Percentiles rank a stretch among this genome's conserved stretches.
Evolutionary conservation across 1,140 invertebrate genomes (phyloP).

Genomic region (Habropoda laboriosa): DNA sequence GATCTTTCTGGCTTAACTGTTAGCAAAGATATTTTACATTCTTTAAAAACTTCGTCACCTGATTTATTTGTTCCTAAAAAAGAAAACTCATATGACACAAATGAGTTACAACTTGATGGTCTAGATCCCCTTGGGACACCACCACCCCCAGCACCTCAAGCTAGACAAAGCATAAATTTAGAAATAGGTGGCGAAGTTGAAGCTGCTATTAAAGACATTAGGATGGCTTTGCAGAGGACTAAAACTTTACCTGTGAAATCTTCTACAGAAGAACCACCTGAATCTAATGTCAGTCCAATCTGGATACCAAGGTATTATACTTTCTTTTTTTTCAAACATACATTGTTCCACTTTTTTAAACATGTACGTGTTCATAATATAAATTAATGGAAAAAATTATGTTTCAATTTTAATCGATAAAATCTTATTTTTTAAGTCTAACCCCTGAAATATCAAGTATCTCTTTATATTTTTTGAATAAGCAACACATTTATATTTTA

Average conservation of each 20-base stretch:
- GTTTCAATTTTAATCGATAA: not conserved
- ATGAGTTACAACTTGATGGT: constrained; percentile 84
- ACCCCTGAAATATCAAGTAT: no score
- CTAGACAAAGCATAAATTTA: constrained; percentile 78
- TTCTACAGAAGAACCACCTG: constrained; percentile 75
- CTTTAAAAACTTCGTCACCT: constrained; percentile 77
- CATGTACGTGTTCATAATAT: no score
- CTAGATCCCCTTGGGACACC: constrained; percentile 86
- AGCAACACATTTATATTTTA: not conserved
- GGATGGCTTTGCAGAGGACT: constrained; percentile 89
- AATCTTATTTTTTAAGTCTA: no score
- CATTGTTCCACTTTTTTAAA: constrained; percentile 3
- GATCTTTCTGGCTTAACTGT: constrained; percentile 75
- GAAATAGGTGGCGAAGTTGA: constrained; percentile 83
- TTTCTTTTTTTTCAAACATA: constrained; percentile 25
- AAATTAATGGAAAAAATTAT: not conserved
- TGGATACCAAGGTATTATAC: constrained; percentile 85
- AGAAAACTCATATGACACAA: constrained; percentile 79
- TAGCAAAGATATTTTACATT: constrained; percentile 77
- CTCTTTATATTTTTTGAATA: no score
- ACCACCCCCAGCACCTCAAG: constrained; percentile 86
- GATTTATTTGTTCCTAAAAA: constrained; percentile 81
- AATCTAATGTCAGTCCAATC: constrained; percentile 83
- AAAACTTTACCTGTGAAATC: constrained; percentile 85
- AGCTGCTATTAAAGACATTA: constrained; percentile 91